Conservation (phyloP, 2,888 invertebrate species). For the Lycaena phlaeas region DNA sequence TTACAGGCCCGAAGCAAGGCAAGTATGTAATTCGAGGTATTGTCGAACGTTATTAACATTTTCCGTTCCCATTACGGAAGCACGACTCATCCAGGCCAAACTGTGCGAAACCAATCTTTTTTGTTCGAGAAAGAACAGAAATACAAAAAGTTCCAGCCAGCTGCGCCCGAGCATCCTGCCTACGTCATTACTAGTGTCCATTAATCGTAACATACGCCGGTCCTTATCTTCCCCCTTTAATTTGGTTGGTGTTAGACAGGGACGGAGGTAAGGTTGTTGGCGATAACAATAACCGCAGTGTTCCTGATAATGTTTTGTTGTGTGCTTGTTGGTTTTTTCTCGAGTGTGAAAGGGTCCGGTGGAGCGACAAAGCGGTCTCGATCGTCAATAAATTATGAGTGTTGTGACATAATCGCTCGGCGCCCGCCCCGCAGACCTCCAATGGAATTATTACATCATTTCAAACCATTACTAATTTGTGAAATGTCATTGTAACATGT, state of each 20-base stretch:
- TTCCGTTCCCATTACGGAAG: slow-evolving; percentile 61
- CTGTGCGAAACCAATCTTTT: slow-evolving; percentile 62
- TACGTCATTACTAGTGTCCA: slow-evolving; percentile 58
- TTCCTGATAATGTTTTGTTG: slow-evolving; percentile 51
- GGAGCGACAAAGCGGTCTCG: slow-evolving; percentile 33
- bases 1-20: slow-evolving; percentile 31
- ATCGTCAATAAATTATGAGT: slow-evolving; percentile 49
- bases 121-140: slow-evolving; percentile 40
- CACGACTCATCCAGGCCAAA: slow-evolving; percentile 45
- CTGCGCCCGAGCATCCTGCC: slow-evolving; percentile 69
- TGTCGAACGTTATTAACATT: slow-evolving; percentile 57
- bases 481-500: slow-evolving; percentile 11
- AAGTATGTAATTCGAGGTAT: slow-evolving; percentile 43
- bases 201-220: slow-evolving; percentile 42
- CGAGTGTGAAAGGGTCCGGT: slow-evolving; percentile 35
- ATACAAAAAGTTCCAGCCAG: slow-evolving; percentile 62
- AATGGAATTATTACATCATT: slow-evolving; percentile 13
- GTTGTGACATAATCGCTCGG: slow-evolving; percentile 31
- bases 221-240: slow-evolving; percentile 35
- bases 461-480: slow-evolving; percentile 14
- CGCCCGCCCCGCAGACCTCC: slow-evolving; percentile 11
- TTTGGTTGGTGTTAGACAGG: slow-evolving; percentile 27
- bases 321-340: slow-evolving; percentile 42
- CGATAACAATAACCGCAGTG: slow-evolving; percentile 51
- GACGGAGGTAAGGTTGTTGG: slow-evolving; percentile 33